These are phyloP conservation scores for Parnassius mnemosyne DNA, from an alignment of 2,888 invertebrate species.

Conservation along the genomic window DNA sequence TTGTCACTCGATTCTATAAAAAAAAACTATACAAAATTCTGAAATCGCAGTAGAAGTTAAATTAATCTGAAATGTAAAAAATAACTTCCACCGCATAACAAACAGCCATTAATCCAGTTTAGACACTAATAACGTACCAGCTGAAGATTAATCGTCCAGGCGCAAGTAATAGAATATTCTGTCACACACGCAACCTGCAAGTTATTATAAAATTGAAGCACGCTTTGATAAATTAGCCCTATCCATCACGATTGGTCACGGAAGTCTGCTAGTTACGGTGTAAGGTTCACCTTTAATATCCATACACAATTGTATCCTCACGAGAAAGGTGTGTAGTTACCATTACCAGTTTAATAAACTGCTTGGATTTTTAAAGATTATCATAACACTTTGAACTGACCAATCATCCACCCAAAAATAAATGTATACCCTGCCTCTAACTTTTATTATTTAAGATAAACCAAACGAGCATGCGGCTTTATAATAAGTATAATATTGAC, in stretches of 20 bases:
- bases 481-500: too few relatives aligned
- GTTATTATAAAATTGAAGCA: conserved; percentile 76
- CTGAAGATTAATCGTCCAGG: conserved; percentile 69
- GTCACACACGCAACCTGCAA: conserved; percentile 73
- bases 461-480: too few relatives aligned
- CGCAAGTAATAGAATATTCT: conserved; percentile 74
- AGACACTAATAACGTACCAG: conserved; percentile 66
- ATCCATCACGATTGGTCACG: conserved; percentile 78
- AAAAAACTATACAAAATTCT: not conserved
- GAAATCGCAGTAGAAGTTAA: not conserved
- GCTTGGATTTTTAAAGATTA: not conserved
- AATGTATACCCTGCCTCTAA: too few relatives aligned
- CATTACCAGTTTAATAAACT: conserved; percentile 21
- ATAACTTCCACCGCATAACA: conserved; percentile 56
- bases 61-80: conserved; percentile 23
- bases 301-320: conserved; percentile 25
- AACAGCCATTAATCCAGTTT: conserved; percentile 73
- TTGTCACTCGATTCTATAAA: too few relatives aligned
- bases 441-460: too few relatives aligned
- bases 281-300: conserved; percentile 26
- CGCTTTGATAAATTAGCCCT: conserved; percentile 73
- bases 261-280: conserved; percentile 43
- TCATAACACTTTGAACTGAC: too few relatives aligned
- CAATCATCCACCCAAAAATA: too few relatives aligned
- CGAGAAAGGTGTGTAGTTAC: conserved; percentile 17